phyloP scores from a whole-genome alignment of 2,888 invertebrate genomes.

The Arge pagana region DNA sequence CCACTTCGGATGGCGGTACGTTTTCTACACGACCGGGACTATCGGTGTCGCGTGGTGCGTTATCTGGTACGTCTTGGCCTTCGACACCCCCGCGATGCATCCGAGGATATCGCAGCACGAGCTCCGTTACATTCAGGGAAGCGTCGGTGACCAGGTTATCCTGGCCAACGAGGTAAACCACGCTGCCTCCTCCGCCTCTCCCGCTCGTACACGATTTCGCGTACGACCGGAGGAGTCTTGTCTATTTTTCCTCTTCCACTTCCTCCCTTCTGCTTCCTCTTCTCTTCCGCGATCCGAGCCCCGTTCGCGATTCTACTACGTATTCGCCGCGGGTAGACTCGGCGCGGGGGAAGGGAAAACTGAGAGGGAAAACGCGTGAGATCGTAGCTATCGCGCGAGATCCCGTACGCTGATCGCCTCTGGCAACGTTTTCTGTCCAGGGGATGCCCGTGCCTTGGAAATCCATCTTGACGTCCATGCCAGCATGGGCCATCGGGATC shows the following conservation, averaged over 20 bases:
- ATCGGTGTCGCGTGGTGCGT: slow-evolving; percentile 70
- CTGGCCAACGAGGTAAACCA: slow-evolving; percentile 55
- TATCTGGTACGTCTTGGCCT: slow-evolving; percentile 71
- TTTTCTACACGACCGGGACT: slow-evolving; percentile 73
- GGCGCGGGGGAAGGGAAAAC: too few species aligned
- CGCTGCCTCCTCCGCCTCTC: slow-evolving; percentile 14
- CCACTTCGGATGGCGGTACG: slow-evolving; percentile 69
- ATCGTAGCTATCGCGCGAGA: too few species aligned
- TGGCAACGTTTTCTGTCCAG: too few species aligned
- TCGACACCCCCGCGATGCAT: slow-evolving; percentile 70
- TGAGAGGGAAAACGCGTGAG: too few species aligned
- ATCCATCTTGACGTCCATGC: slow-evolving; percentile 66
- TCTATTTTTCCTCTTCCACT: too few species aligned
- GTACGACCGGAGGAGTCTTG: too few species aligned
- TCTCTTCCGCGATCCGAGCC: too few species aligned
- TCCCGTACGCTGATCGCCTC: too few species aligned
- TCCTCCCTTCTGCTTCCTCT: too few species aligned
- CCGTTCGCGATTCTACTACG: too few species aligned
- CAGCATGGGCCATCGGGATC: slow-evolving; percentile 73
- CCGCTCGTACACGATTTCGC: slow-evolving; percentile 3
- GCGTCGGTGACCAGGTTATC: slow-evolving; percentile 63
- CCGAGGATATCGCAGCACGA: slow-evolving; percentile 70
- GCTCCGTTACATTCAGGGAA: slow-evolving; percentile 69
- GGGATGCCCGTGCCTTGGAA: slow-evolving; percentile 67
- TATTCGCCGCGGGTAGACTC: too few species aligned